Base-by-base conservation (phyloP, 2,797 vertebrate genomes). In the Sebastolobus alascanus region DNA sequence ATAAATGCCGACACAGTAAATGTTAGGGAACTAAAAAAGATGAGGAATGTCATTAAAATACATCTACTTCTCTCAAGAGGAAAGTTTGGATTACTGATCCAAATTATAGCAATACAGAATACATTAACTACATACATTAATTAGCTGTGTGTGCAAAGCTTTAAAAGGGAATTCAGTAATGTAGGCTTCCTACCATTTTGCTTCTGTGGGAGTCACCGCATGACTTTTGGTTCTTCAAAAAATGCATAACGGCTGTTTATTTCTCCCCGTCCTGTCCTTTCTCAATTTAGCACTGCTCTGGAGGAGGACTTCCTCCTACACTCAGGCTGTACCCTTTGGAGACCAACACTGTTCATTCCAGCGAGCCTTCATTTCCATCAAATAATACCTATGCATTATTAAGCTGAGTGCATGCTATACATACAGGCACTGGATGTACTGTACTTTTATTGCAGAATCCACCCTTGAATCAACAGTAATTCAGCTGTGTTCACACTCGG, bases 271-370 rank as follows among this genome's bases (percentile, higher is more conserved):
- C 12, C 73, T 55, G 60, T 89, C 80, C 63, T 91, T 68, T 85
- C 79, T 87, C 70, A 65, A 66, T 66, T n/a, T 31, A 89, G 86
- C 77, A 11, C 68, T 52, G 50, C 84, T 87, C 83, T 79, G 89
- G 90, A 85, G 89, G 86, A 86, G 79, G 80, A 72, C 73, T 70
- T 81, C 83, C 88, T 91, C 90, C 89, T 56, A 90, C 88, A 80
- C 83, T 80, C 71, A 79, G 78, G 75, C 78, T 87, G 73, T 73
- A 85, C 65, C 81, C 82, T 89, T 80, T 66, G 46, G 54, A 77
- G 70, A 75, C 73, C 71, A 72, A 38, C 54, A 9, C 54, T 58
- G 43, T 55, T 90, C 61, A 63, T 77, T 85, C 78, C 77, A 64
- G 43, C 16, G 4, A 80, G 73, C 60, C 80, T 60, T 79, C 64